These are phyloP conservation scores for Crocuta crocuta DNA, from an alignment of 2,113 vertebrate genomes.

Conservation along the genomic window DNA sequence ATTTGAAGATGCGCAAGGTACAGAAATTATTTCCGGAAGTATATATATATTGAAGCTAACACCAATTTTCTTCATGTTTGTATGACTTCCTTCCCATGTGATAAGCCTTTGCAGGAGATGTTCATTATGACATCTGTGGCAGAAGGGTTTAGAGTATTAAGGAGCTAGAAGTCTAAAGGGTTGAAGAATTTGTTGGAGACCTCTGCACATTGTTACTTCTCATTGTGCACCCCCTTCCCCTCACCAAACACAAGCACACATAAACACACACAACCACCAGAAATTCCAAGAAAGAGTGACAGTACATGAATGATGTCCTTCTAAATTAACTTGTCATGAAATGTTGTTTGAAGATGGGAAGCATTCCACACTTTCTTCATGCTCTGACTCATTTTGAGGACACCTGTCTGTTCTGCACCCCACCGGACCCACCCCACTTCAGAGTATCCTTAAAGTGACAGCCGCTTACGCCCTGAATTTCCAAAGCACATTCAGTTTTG, in stretches of 20 bases:
- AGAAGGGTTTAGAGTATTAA: background rate
- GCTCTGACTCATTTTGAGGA: background rate
- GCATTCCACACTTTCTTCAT: background rate
- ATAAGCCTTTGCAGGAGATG: background rate
- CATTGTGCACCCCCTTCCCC: background rate
- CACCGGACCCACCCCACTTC: background rate
- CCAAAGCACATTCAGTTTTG: background rate
- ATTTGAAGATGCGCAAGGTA: background rate
- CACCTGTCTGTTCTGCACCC: background rate
- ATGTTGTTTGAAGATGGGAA: background rate
- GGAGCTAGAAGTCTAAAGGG: background rate
- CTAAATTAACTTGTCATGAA: background rate
- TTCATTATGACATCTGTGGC: background rate
- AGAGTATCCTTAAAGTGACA: background rate
- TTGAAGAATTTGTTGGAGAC: background rate
- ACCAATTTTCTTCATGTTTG: background rate
- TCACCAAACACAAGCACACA: background rate
- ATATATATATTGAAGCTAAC: background rate
- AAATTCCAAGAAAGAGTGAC: background rate
- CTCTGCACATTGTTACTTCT: background rate
- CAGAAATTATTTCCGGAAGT: background rate
- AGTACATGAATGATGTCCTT: background rate
- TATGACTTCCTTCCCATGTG: background rate
- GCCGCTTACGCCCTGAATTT: background rate
- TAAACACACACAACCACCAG: background rate